Base-by-base conservation (phyloP, 2,113 vertebrate species). In the Lampris megalopsis region DNA sequence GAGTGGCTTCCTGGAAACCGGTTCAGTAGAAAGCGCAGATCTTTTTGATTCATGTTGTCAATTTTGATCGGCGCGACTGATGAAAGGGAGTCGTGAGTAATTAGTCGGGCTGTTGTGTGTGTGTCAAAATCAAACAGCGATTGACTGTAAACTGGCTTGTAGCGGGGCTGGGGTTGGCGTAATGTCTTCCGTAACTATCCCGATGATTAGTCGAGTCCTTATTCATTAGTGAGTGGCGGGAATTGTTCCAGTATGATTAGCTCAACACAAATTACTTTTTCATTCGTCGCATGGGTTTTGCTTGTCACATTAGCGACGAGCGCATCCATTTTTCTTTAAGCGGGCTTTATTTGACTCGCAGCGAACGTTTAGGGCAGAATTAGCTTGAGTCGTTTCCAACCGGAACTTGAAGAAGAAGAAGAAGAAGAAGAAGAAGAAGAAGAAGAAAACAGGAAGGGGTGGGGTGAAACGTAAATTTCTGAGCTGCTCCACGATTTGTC, bases 401-500 rank as follows among this genome's bases (percentile, higher is more conserved):
- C 49, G 13, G 49, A 8, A 8, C 49, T 10, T 52, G 13, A 13
- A 52, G 9, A 52, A 9, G 1, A 50, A 52, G 8, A 52, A 11
- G 49, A 52, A 11, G 13, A 52, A 11, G 13, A 52, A 52, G 4
- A 52, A 52, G 49, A 52, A 11, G 3, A 10, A 11, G 13, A 52
- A 52, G 6, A 52, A 8, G 49, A 10, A 10, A 52, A 10, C 49
- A 9, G 8, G 13, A 10, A 13, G 9, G 9, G 13, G 9, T 52
- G 43, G 45, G n/a, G 43, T 52, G 40, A 70, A 68, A 68, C 78
- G 66, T 47, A 45, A 68, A 58, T 74, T 77, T 77, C 71, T 24
- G 67, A 79, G 80, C 81, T 66, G 70, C 80, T 59, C 75, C 86
- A 74, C 89, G 81, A 90, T 91, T 90, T 91, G 88, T 86, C 80